Conservation (phyloP, 2,888 invertebrate species). For the Acutogordius australiensis region DNA sequence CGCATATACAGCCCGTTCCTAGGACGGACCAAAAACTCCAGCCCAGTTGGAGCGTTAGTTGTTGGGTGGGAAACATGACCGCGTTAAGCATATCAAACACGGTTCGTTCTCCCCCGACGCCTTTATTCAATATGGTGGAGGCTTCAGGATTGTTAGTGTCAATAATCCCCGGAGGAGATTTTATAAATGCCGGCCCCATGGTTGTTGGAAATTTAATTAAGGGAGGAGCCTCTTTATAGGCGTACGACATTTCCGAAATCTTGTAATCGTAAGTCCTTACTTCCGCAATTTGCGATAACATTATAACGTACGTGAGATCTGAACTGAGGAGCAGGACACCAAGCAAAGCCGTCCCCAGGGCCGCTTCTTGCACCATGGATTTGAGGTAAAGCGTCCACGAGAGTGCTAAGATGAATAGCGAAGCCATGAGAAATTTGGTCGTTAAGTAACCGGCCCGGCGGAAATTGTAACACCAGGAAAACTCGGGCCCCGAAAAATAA, state of each 20-base stretch:
- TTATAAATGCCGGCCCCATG: no score
- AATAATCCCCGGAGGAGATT: no score
- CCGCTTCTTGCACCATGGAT: background rate
- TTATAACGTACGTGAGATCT: background rate
- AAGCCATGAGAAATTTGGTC: background rate
- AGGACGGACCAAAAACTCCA: conserved; percentile 5
- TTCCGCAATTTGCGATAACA: background rate
- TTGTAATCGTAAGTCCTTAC: background rate
- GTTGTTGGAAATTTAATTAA: no score
- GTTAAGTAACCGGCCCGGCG: background rate
- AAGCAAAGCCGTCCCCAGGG: background rate
- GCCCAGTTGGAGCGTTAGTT: background rate
- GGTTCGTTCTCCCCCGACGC: no score
- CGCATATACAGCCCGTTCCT: background rate
- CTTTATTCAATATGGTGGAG: no score
- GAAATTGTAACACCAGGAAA: background rate
- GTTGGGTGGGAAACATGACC: background rate
- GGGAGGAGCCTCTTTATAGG: no score
- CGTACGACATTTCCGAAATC: background rate
- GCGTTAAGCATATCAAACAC: background rate
- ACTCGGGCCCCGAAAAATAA: background rate
- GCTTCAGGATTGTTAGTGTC: no score
- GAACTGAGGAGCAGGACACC: background rate
- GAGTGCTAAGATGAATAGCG: background rate
- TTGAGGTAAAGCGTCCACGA: background rate